Evolutionary conservation across 2,113 vertebrate species (phyloP).

Genomic region (Verasper variegatus): DNA sequence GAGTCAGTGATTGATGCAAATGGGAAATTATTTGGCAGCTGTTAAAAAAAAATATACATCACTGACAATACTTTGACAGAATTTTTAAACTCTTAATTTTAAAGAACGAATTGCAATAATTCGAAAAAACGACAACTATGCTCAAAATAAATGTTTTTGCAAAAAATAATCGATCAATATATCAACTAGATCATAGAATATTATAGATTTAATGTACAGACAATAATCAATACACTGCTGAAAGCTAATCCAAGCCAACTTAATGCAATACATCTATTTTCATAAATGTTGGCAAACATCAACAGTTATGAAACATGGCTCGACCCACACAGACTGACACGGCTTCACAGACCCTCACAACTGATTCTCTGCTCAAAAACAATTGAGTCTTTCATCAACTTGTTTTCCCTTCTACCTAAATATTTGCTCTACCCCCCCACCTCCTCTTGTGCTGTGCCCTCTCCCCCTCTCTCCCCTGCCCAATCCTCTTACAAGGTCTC

Average conservation of each 20-base stretch:
- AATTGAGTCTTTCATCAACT: conserved; percentile 30
- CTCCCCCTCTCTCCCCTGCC: not conserved
- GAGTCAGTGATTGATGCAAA: not conserved
- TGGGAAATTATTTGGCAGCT: not conserved
- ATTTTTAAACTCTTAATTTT: too few relatives aligned
- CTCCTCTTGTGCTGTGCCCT: too few relatives aligned
- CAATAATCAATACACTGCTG: not conserved
- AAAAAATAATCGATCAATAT: not conserved
- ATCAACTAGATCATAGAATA: conserved; percentile 10
- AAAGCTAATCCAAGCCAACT: not conserved
- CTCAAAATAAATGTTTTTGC: not conserved
- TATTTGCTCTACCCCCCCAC: not conserved
- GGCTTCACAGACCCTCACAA: not conserved
- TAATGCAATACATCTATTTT: not conserved
- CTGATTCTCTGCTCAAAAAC: conserved; percentile 1
- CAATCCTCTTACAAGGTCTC: conserved; percentile 94
- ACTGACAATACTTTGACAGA: not conserved
- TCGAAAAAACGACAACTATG: not conserved
- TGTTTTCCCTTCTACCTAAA: conserved; percentile 35
- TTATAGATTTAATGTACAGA: not conserved
- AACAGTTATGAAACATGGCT: conserved; percentile 1
- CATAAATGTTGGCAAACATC: not conserved
- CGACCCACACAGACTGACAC: conserved; percentile 1
- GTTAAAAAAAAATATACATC: not conserved
- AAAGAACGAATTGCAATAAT: too few relatives aligned